Conservation (phyloP, 1,140 invertebrate species). For the Drosophila malerkotliana region DNA sequence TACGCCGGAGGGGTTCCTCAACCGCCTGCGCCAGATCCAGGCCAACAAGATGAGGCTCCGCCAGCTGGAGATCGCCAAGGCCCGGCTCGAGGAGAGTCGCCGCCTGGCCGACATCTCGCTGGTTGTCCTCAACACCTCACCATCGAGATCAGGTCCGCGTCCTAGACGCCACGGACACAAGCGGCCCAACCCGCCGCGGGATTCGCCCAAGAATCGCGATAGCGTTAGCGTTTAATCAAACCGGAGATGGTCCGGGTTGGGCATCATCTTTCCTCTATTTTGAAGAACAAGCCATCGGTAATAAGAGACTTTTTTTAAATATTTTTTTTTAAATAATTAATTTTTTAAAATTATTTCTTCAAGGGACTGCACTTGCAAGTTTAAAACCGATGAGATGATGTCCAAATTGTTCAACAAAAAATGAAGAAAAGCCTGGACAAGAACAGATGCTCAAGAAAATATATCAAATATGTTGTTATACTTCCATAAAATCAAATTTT, state of each 20-base stretch:
- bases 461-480: background rate
- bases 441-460: background rate
- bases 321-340: background rate
- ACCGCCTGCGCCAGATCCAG: background rate
- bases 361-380: background rate
- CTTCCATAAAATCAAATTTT: background rate
- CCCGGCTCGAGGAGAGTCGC: background rate
- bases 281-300: background rate
- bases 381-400: background rate
- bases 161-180: background rate
- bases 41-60: background rate
- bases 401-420: background rate
- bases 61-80: background rate
- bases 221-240: background rate
- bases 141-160: background rate
- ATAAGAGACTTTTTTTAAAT: background rate
- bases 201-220: background rate
- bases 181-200: background rate
- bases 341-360: background rate
- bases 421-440: background rate
- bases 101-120: background rate
- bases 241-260: constrained; percentile 1
- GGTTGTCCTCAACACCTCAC: background rate
- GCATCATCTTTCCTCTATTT: background rate
- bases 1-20: background rate